Evolutionary conservation across 2,113 vertebrate genomes (phyloP).

Genomic region (Jaculus jaculus): DNA sequence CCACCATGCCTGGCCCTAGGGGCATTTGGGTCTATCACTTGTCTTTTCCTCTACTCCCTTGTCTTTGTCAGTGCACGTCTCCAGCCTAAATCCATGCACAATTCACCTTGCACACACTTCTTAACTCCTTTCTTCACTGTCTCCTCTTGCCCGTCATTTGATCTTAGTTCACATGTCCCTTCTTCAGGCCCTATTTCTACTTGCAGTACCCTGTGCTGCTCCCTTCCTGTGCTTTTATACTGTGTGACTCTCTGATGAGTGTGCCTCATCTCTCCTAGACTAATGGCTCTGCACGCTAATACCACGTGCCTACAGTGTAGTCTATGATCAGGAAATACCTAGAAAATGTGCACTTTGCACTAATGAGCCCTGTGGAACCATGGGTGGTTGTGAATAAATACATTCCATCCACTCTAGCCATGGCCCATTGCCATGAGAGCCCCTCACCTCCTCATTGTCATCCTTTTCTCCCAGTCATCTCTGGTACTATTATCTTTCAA

Average conservation of each 20-base stretch:
- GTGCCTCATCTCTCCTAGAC: background rate
- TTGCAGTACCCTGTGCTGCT: no score
- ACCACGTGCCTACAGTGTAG: background rate
- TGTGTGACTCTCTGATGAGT: background rate
- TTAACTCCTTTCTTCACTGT: background rate
- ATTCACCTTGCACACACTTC: background rate
- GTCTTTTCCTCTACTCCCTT: background rate
- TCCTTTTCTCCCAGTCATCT: background rate
- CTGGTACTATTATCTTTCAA: background rate
- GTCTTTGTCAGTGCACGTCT: background rate
- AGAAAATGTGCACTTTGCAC: no score
- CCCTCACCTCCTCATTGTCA: background rate
- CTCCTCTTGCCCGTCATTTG: background rate
- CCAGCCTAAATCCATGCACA: background rate
- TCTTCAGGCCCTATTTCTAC: background rate
- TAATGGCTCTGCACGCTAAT: background rate
- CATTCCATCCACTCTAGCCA: no score
- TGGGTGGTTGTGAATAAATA: background rate
- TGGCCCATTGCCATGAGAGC: background rate
- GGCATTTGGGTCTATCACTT: background rate
- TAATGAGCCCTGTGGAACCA: background rate
- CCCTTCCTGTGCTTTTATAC: background rate
- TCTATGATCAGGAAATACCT: background rate
- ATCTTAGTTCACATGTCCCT: background rate
- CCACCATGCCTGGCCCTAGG: background rate